phyloP scores from a whole-genome alignment of 2,888 invertebrate species.

The Cantharis rustica region DNA sequence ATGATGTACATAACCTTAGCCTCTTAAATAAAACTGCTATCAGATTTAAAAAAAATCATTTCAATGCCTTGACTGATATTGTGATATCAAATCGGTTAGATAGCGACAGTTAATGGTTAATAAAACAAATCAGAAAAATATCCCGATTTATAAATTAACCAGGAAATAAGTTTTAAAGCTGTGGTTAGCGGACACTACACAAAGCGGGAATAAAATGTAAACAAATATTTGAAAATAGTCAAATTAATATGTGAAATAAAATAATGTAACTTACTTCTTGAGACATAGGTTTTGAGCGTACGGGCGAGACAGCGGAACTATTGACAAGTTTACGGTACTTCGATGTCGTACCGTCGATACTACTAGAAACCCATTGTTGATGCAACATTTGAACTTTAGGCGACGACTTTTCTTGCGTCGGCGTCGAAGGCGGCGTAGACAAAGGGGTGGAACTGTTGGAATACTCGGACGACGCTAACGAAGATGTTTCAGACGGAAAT shows the following conservation, averaged over 20 bases:
- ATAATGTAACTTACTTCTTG: constrained; percentile 47
- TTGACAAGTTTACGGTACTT: constrained; percentile 43
- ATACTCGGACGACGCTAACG: constrained; percentile 36
- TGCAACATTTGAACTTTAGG: constrained; percentile 34
- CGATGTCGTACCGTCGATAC: constrained; percentile 33
- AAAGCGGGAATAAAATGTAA: not conserved
- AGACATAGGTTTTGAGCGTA: constrained; percentile 49
- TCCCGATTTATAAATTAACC: too few relatives aligned
- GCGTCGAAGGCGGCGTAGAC: constrained; percentile 46
- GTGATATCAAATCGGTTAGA: too few relatives aligned
- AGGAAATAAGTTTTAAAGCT: not conserved
- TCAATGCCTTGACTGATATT: too few relatives aligned
- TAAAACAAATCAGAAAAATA: too few relatives aligned
- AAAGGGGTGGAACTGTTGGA: constrained; percentile 43
- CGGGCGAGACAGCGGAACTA: constrained; percentile 39
- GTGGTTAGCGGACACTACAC: not conserved
- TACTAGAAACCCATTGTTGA: constrained; percentile 38
- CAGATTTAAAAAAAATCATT: too few relatives aligned
- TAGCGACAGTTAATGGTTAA: not conserved
- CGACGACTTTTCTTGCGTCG: constrained; percentile 46
- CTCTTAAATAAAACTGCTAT: too few relatives aligned
- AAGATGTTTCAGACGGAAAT: constrained; percentile 51
- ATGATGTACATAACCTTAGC: too few relatives aligned
- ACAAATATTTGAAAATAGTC: not conserved
- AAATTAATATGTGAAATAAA: not conserved